Conservation (phyloP, 2,797 vertebrate species). For the Furcifer pardalis region DNA sequence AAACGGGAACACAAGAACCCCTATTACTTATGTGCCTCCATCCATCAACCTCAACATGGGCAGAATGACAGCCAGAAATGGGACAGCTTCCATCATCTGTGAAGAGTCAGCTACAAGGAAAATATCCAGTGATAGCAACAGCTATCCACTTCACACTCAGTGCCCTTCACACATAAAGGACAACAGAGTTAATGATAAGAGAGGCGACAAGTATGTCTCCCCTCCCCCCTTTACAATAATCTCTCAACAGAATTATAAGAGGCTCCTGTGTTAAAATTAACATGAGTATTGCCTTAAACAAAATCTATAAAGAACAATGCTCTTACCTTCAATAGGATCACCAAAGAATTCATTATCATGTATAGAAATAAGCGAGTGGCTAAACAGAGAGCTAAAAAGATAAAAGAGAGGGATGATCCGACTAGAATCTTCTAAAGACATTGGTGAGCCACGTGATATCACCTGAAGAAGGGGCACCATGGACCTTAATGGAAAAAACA, state of each 20-base stretch:
- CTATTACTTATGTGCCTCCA: too few species aligned
- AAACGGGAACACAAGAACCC: not conserved
- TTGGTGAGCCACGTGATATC: slow-evolving; percentile 94
- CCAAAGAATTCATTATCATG: slow-evolving; percentile 99
- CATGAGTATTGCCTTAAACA: slow-evolving; percentile 28
- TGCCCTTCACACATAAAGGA: too few species aligned
- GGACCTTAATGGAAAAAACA: slow-evolving; percentile 78
- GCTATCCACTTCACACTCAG: too few species aligned
- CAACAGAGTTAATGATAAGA: too few species aligned
- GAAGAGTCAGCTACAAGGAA: too few species aligned
- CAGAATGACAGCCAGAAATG: too few species aligned
- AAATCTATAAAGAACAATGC: slow-evolving; percentile 24
- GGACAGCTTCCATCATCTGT: too few species aligned
- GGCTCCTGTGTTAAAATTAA: not conserved
- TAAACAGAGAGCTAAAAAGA: slow-evolving; percentile 98
- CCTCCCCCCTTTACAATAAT: too few species aligned
- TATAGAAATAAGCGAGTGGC: slow-evolving; percentile 97
- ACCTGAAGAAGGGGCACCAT: slow-evolving; percentile 94
- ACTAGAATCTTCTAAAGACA: slow-evolving; percentile 94
- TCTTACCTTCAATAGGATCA: slow-evolving; percentile 88
- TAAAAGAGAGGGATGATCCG: slow-evolving; percentile 99
- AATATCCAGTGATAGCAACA: too few species aligned
- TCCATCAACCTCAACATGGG: too few species aligned
- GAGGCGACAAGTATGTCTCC: too few species aligned
- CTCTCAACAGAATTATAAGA: too few species aligned